Percentiles rank a stretch among this genome's conserved stretches.
Conservation (phyloP, 2,888 invertebrate species). For the Horisme vitalbata region DNA sequence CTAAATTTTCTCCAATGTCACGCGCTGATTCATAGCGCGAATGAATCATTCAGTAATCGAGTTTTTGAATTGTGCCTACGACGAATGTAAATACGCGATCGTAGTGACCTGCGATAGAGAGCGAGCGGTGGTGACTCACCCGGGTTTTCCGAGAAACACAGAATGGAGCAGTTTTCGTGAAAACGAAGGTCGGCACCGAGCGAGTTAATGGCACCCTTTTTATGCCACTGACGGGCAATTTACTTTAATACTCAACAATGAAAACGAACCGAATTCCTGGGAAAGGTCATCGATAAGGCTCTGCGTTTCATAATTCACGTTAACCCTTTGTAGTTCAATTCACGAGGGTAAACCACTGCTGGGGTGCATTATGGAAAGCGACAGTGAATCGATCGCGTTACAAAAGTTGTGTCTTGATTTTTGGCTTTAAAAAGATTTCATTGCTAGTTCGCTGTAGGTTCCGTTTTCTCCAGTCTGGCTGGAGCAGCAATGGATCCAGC, state of each 20-base stretch:
- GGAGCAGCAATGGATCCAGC: constrained; percentile 44
- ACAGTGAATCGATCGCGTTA: constrained; percentile 51
- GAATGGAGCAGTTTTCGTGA: constrained; percentile 73
- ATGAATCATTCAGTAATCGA: constrained; percentile 79
- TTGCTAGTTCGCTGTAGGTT: constrained; percentile 32
- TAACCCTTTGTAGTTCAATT: constrained; percentile 49
- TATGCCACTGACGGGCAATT: constrained; percentile 42
- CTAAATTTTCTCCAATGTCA: constrained; percentile 63
- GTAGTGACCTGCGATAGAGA: constrained; percentile 74
- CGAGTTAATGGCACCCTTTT: constrained; percentile 46
- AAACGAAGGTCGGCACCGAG: constrained; percentile 68
- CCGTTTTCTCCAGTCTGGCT: constrained; percentile 32
- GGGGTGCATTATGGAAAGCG: constrained; percentile 55
- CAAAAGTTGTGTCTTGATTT: constrained; percentile 9
- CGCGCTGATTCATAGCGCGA: constrained; percentile 71
- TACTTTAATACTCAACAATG: constrained; percentile 40
- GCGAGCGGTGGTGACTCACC: constrained; percentile 68
- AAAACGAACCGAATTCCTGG: constrained; percentile 29
- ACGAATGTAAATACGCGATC: constrained; percentile 76
- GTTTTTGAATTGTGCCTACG: constrained; percentile 78
- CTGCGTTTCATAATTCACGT: constrained; percentile 24
- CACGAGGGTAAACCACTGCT: constrained; percentile 36
- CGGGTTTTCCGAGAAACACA: constrained; percentile 80
- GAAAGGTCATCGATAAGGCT: constrained; percentile 35
- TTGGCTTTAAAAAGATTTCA: constrained; percentile 15